Evolutionary conservation across 1,140 invertebrate species (phyloP), one percentile per base, ranked within the genome.

Genomic region (Phocides pigmalion): DNA sequence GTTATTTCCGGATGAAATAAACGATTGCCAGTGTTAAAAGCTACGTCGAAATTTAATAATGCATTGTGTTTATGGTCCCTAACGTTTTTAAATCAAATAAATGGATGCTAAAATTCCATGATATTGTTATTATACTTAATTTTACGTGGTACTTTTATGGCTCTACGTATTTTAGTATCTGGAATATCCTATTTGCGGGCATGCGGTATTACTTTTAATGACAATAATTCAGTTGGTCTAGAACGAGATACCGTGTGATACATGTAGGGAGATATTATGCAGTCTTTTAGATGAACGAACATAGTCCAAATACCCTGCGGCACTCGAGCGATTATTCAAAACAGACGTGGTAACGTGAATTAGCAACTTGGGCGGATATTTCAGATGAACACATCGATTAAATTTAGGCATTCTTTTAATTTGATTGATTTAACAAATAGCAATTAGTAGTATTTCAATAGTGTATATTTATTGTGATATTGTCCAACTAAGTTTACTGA

Each of bases 241-340:
- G 50, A 12, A 53, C 14, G 50, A 53, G 25, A 50, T 46, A 11
- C 35, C 25, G 11, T 54, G n/a, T n/a, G n/a, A n/a, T n/a, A n/a
- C n/a, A n/a, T 46, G 17, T 56, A 42, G 32, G 20, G 39, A 58
- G 56, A 69, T 51, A 68, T 67, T 81, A 76, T 81, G 74, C 73
- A 71, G 67, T 71, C 66, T 75, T 81, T 79, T 81, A 79, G 70
- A 68, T 74, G 74, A 81, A 64, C 76, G 74, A 72, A 72, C 69
- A 81, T 69, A 74, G 75, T 76, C 68, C 63, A 79, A 81, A 81
- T 81, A 75, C 74, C 81, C 72, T 67, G 58, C 70, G 70, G 81
- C 77, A 49, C 68, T 58, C 28, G 28, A 44, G 54, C 67, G 69
- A 82, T 82, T 84, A 79, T 79, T 87, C 79, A 85, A 74, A 82